Conservation (phyloP, 2,797 vertebrate genomes). For the Graptemys geographica region DNA sequence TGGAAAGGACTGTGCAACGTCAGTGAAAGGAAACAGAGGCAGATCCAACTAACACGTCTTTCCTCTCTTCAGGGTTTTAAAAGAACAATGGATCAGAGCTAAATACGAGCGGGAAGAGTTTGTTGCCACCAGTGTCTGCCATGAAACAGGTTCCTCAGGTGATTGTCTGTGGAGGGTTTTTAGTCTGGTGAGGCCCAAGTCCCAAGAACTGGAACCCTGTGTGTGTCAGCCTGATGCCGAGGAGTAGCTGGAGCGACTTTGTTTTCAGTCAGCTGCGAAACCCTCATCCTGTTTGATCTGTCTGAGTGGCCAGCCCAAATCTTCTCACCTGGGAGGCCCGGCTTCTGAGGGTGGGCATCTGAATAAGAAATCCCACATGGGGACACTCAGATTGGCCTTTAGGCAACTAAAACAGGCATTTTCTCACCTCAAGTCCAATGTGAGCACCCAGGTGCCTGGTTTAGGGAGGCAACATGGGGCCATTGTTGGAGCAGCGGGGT, state of each 20-base stretch:
- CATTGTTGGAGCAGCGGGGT: too few species aligned
- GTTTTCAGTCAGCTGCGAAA: neutral
- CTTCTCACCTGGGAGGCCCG: neutral
- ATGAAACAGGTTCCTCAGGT: slow-evolving; percentile 87
- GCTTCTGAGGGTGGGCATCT: neutral
- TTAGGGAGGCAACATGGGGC: neutral
- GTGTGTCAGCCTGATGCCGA: neutral
- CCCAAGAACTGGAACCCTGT: neutral
- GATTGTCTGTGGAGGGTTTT: slow-evolving; percentile 8
- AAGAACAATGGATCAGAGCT: slow-evolving; percentile 95
- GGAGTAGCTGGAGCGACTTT: neutral
- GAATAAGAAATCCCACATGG: neutral
- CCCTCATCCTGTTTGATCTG: neutral
- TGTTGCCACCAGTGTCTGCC: slow-evolving; percentile 80
- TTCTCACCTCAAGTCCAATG: neutral
- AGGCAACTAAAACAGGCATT: neutral
- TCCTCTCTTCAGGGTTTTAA: slow-evolving; percentile 86
- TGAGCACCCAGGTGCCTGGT: neutral
- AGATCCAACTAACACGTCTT: slow-evolving; percentile 44
- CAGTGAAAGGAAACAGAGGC: neutral
- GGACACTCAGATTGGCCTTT: neutral
- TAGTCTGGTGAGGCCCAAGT: neutral
- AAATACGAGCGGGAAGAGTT: slow-evolving; percentile 95
- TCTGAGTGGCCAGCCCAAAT: neutral
- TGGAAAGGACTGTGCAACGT: neutral